Conservation (phyloP, 2,888 invertebrate genomes). For the Melieria picta region DNA sequence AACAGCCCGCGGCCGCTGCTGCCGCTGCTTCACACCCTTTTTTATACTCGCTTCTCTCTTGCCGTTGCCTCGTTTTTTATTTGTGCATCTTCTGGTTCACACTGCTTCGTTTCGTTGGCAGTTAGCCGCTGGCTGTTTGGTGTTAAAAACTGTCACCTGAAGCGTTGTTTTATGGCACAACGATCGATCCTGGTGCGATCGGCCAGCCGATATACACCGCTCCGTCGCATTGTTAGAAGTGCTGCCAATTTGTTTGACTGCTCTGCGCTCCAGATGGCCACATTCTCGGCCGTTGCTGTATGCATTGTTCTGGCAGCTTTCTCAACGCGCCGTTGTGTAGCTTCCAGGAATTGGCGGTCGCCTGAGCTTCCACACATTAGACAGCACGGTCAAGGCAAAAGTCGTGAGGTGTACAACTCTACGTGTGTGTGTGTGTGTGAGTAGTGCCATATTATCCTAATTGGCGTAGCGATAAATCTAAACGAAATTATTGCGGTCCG, state of each 20-base stretch:
- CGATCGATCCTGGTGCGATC: background rate
- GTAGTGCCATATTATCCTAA: slow-evolving; percentile 47
- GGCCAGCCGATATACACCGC: no score
- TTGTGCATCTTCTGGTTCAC: background rate
- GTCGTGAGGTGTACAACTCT: no score
- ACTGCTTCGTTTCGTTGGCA: background rate
- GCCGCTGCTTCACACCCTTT: no score
- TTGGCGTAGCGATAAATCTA: slow-evolving; percentile 50
- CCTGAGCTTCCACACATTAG: no score
- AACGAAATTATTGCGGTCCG: slow-evolving; percentile 38
- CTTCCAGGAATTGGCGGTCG: no score
- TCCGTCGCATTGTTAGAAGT: no score
- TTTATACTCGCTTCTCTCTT: background rate
- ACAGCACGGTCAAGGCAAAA: no score
- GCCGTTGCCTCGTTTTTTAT: background rate
- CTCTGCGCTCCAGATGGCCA: no score
- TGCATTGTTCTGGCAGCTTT: background rate
- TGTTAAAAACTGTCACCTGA: slow-evolving; percentile 50
- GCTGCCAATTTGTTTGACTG: no score
- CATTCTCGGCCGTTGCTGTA: slow-evolving; percentile 43
- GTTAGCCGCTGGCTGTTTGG: slow-evolving; percentile 23
- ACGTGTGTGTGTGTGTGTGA: slow-evolving; percentile 7
- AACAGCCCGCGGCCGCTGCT: slow-evolving; percentile 16
- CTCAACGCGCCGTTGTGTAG: background rate
- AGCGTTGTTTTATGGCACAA: slow-evolving; percentile 37